phyloP scores from a whole-genome alignment of 1,140 invertebrate species.

The Sesamia nonagrioides region DNA sequence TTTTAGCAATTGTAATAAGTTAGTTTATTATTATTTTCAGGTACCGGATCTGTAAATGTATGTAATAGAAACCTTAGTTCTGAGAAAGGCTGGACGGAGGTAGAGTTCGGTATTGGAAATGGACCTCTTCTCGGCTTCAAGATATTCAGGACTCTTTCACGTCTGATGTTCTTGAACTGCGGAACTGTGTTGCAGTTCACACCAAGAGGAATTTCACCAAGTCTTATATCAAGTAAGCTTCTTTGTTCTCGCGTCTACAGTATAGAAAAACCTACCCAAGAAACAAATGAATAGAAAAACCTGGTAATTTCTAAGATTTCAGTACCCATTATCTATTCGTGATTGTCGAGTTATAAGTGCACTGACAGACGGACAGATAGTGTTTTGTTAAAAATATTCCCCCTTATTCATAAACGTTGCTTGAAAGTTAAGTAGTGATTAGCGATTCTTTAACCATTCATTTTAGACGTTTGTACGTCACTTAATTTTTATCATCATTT shows the following conservation, averaged over 20 bases:
- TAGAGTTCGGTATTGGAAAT: conserved; percentile 93
- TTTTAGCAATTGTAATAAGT: neutral
- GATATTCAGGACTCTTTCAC: conserved; percentile 91
- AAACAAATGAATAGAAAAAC: too few species aligned
- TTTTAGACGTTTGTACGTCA: too few species aligned
- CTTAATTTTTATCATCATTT: too few species aligned
- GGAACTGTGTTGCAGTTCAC: conserved; percentile 92
- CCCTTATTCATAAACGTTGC: too few species aligned
- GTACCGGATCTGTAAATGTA: conserved; percentile 92
- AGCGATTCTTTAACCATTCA: too few species aligned
- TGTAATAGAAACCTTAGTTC: conserved; percentile 93
- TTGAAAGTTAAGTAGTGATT: too few species aligned
- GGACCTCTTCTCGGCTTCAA: conserved; percentile 92
- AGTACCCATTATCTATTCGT: too few species aligned
- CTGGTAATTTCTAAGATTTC: too few species aligned
- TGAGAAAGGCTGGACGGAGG: conserved; percentile 94
- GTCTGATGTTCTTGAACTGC: conserved; percentile 92
- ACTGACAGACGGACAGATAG: too few species aligned
- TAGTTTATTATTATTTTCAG: conserved; percentile 67
- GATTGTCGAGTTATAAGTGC: too few species aligned
- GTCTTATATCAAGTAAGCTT: conserved; percentile 91
- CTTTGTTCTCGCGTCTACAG: neutral
- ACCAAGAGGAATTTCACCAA: conserved; percentile 91
- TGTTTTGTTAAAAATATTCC: too few species aligned
- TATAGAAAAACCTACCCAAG: too few species aligned